Conservation (phyloP, 2,888 invertebrate genomes). For the Yponomeuta evonymella region DNA sequence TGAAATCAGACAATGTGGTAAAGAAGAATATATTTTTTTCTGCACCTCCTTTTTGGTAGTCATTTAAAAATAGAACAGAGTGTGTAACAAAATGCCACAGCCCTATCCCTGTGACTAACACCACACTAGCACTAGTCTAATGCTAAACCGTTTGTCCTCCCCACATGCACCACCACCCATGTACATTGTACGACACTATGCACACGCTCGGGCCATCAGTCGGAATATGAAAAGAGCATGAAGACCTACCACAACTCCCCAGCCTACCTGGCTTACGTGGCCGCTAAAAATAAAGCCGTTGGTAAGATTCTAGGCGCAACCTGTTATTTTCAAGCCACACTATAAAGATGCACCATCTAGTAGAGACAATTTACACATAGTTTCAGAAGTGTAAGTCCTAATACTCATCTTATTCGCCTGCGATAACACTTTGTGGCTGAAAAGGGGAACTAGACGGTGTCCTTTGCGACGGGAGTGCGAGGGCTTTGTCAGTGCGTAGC, state of each 20-base stretch:
- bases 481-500: too few relatives aligned
- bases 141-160: conserved; percentile 47
- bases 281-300: conserved; percentile 93
- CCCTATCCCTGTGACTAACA: conserved; percentile 53
- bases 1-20: too few relatives aligned
- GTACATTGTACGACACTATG: conserved; percentile 7
- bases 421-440: too few relatives aligned
- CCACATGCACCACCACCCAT: conserved; percentile 58
- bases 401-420: too few relatives aligned
- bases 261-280: conserved; percentile 93
- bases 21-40: too few relatives aligned
- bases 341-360: too few relatives aligned
- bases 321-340: too few relatives aligned
- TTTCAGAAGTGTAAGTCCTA: too few relatives aligned
- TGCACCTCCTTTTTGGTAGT: not conserved
- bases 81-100: not conserved
- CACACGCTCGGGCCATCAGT: conserved; percentile 57
- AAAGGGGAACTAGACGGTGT: too few relatives aligned
- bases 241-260: conserved; percentile 97
- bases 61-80: not conserved
- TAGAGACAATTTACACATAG: too few relatives aligned
- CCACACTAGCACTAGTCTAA: conserved; percentile 37
- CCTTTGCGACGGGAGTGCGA: too few relatives aligned
- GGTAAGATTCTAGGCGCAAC: conserved; percentile 64
- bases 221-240: conserved; percentile 94